Base-by-base conservation (phyloP, 2,797 vertebrate species). In the Esox masquinongy region DNA sequence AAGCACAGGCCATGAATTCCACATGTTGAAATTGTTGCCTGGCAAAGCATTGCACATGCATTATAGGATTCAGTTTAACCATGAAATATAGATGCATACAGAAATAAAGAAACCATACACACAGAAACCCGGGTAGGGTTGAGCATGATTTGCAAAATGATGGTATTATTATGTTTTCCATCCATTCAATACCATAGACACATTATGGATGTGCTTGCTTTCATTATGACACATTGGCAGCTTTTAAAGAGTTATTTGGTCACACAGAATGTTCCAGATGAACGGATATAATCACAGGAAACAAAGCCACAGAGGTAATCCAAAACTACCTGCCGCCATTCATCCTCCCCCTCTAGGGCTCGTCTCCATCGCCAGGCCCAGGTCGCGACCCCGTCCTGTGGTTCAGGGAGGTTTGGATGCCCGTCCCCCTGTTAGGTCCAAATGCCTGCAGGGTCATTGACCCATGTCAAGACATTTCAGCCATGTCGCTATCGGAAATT, bases 271-370 rank as follows among this genome's bases (percentile, higher is more conserved):
- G 26, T 31, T 79, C 77, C 70, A 84, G 81, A 81, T 76, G 49
- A 76, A 73, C 68, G 77, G 39, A 43, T 78, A 84, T 80, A 72
- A 84, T 36, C 69, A 63, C 76, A 84, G 79, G 83, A 84, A 83
- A 78, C 72, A 59, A 78, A 79, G 82, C 79, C 75, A 80, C 77
- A 77, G 72, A 80, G 70, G 85, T 83, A 83, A 84, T 84, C 73
- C 66, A 76, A 86, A 78, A 80, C 79, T 79, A 77, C 68, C 72
- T 80, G 73, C 68, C 15, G 66, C 59, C 39, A 61, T 74, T 64
- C 15, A 15, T 51, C 34, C 47, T 72, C 56, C 68, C 73, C 74
- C 82, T 67, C 59, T 49, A 24, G 77, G 81, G 82, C 63, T 59
- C 76, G 22, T 72, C 34, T 59, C 80, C 83, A 74, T 75, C 76